Percentiles rank a stretch among this genome's conserved stretches.
Conservation (phyloP, 2,888 invertebrate genomes). For the Rhogogaster chlorosoma region DNA sequence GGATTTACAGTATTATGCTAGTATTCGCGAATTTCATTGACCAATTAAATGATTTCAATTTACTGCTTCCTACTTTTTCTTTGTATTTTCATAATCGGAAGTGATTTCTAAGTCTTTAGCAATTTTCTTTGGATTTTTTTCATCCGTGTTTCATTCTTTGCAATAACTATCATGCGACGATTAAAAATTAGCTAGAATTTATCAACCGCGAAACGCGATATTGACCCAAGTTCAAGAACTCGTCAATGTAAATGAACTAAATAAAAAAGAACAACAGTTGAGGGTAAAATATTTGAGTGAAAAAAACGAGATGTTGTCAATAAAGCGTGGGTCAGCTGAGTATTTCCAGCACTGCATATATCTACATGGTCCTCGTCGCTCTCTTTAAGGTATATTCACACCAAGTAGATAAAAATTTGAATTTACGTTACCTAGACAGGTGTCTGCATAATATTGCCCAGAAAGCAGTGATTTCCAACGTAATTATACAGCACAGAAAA, state of each 20-base stretch:
- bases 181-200: background rate
- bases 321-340: background rate
- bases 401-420: background rate
- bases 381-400: constrained; percentile 17
- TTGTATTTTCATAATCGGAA: background rate
- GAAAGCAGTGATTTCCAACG: background rate
- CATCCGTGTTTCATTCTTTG: background rate
- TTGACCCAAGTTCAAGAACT: background rate
- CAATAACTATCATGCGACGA: background rate
- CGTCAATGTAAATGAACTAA: background rate
- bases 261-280: background rate
- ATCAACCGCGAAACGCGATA: background rate
- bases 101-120: background rate
- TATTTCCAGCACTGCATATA: constrained; percentile 3
- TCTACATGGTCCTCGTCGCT: background rate
- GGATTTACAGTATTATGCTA: background rate
- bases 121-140: background rate
- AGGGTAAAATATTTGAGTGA: background rate
- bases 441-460: background rate
- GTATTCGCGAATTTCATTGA: background rate
- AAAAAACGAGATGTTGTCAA: background rate
- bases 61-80: background rate
- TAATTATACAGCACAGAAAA: background rate
- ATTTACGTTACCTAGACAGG: background rate
- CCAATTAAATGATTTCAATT: background rate